Conservation (phyloP, 2,888 invertebrate genomes). For the Unio pictorum region DNA sequence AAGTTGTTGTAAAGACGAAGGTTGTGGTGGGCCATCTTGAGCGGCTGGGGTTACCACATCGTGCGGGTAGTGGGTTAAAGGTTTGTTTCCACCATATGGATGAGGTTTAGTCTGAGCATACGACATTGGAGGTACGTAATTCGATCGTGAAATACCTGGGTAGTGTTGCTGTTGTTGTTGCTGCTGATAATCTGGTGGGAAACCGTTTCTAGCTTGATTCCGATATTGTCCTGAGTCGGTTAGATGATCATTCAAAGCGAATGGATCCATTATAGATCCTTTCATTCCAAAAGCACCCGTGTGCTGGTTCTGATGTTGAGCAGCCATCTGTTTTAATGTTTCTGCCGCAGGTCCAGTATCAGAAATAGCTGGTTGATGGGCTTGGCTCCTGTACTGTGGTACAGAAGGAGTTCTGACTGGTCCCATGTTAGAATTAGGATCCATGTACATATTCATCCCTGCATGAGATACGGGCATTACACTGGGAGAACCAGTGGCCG, state of each 20-base stretch:
- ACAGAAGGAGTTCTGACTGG: slow-evolving; percentile 41
- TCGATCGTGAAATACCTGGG: slow-evolving; percentile 4
- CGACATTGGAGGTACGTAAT: slow-evolving; percentile 2
- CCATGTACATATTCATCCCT: slow-evolving; percentile 33
- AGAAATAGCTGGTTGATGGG: slow-evolving; percentile 31
- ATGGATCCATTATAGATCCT: slow-evolving; percentile 48
- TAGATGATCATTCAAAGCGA: slow-evolving; percentile 24
- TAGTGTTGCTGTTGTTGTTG: slow-evolving; percentile 16
- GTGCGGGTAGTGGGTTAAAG: slow-evolving; percentile 66
- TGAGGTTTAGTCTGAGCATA: slow-evolving; percentile 38
- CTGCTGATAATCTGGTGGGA: slow-evolving; percentile 17
- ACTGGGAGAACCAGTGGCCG: slow-evolving; percentile 38
- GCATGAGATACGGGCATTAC: slow-evolving; percentile 11
- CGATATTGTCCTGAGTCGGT: slow-evolving; percentile 26
- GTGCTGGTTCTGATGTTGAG: slow-evolving; percentile 89
- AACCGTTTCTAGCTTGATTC: slow-evolving; percentile 25
- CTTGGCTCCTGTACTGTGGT: slow-evolving; percentile 19
- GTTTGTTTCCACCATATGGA: slow-evolving; percentile 62
- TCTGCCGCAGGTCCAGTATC: slow-evolving; percentile 88
- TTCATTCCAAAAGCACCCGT: slow-evolving; percentile 45
- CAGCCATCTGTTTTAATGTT: slow-evolving; percentile 96
- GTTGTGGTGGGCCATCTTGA: slow-evolving; percentile 34
- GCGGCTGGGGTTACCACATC: slow-evolving; percentile 35
- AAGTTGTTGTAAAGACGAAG: slow-evolving; percentile 63
- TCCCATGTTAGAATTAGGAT: slow-evolving; percentile 36